These are phyloP conservation scores for Cryptotermes secundus DNA, from an alignment of 1,140 invertebrate species.

Conservation along the genomic window DNA sequence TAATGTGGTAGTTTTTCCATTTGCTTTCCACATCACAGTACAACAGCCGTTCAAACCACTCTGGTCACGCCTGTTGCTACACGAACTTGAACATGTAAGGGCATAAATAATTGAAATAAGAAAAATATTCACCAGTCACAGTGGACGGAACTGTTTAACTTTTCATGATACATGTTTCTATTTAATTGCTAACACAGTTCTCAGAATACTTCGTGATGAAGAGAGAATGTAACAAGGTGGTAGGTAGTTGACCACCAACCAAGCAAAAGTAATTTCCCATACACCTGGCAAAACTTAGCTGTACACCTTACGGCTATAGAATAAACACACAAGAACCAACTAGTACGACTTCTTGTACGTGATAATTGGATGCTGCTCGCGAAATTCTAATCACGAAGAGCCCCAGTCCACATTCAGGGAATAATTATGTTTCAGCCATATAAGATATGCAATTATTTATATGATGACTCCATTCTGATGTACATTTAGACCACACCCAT, in stretches of 20 bases:
- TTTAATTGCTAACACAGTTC: not conserved
- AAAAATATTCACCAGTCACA: too few species aligned
- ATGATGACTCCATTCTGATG: not conserved
- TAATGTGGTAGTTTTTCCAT: too few species aligned
- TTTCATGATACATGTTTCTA: not conserved
- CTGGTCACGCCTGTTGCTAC: too few species aligned
- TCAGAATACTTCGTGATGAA: not conserved
- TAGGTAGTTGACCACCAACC: constrained; percentile 17
- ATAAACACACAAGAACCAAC: not conserved
- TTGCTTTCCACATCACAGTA: too few species aligned
- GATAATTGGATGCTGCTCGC: constrained; percentile 14
- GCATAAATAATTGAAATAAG: too few species aligned
- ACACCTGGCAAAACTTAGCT: not conserved
- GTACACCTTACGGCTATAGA: not conserved
- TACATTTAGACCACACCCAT: not conserved
- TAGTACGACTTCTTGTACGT: not conserved
- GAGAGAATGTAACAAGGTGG: not conserved
- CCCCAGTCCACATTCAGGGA: not conserved
- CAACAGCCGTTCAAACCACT: too few species aligned
- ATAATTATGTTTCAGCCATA: constrained; percentile 11
- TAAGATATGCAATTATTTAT: not conserved
- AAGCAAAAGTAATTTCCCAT: constrained; percentile 17
- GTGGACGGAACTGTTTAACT: too few species aligned
- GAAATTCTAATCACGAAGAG: not conserved
- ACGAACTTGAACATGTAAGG: too few species aligned